phyloP scores from a whole-genome alignment of 2,113 vertebrate genomes.

The Uropsilus gracilis region DNA sequence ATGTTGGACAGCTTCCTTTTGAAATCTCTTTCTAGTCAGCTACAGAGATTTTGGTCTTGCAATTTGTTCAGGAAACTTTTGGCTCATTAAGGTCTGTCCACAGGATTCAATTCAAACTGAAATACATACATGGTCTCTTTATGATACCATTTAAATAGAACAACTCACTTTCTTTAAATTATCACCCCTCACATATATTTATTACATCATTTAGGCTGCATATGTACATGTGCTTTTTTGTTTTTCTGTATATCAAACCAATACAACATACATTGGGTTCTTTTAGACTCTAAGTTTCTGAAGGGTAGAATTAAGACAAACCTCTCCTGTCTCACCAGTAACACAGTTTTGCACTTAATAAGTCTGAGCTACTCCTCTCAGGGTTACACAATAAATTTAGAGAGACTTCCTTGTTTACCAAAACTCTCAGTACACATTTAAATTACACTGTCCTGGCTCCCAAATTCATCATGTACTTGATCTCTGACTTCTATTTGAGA shows the following conservation, averaged over 20 bases:
- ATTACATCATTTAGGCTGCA: not conserved
- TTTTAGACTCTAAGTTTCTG: not conserved
- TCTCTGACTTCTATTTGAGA: slow-evolving; percentile 36
- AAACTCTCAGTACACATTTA: not conserved
- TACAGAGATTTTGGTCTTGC: too few species aligned
- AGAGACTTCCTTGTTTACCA: not conserved
- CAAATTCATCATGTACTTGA: slow-evolving; percentile 45
- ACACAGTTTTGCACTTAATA: not conserved
- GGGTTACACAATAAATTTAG: not conserved
- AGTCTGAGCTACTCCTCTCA: not conserved
- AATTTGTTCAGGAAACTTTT: too few species aligned
- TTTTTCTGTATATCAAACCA: not conserved
- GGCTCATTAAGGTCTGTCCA: rapidly evolving
- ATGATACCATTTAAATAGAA: not conserved
- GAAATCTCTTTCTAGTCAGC: too few species aligned
- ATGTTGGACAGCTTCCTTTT: too few species aligned
- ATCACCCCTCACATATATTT: not conserved
- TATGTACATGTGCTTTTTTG: not conserved
- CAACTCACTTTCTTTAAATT: not conserved
- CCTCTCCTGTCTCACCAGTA: not conserved
- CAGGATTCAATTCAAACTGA: not conserved
- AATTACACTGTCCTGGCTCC: not conserved
- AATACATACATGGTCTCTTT: not conserved
- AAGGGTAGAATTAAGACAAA: not conserved
- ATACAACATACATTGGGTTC: not conserved